Evolutionary conservation across 2,113 vertebrate species (phyloP).

Genomic region (Chascanopsetta lugubris): DNA sequence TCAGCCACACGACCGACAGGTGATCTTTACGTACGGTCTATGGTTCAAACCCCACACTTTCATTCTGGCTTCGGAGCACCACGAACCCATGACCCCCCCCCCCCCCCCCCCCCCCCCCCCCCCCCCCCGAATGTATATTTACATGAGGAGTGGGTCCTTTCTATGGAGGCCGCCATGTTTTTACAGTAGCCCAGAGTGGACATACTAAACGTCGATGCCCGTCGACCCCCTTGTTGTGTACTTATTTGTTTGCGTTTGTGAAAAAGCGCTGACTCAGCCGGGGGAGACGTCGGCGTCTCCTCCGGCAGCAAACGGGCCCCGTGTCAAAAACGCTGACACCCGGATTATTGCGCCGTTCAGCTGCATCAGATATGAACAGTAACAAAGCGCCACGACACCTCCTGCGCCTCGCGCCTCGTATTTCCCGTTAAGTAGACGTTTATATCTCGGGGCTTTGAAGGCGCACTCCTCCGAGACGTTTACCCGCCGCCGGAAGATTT

Average conservation of each 20-base stretch:
- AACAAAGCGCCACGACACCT: constrained; percentile 47
- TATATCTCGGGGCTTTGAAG: constrained; percentile 60
- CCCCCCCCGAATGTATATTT: too few species aligned
- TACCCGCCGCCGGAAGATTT: constrained; percentile 22
- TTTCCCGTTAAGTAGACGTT: constrained; percentile 57
- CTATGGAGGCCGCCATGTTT: too few species aligned
- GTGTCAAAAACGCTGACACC: constrained; percentile 65
- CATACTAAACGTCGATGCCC: too few species aligned
- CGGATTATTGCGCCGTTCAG: constrained; percentile 61
- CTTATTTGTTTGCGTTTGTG: constrained; percentile 12
- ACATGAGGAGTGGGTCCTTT: too few species aligned
- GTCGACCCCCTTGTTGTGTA: constrained; percentile 23
- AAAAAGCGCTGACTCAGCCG: constrained; percentile 61
- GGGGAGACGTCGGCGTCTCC: constrained; percentile 33
- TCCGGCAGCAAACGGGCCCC: constrained; percentile 37
- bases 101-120: neutral
- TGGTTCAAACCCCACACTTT: too few species aligned
- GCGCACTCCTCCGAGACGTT: constrained; percentile 28
- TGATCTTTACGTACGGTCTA: too few species aligned
- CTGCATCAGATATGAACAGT: constrained; percentile 60
- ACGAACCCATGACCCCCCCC: too few species aligned
- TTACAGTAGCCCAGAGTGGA: too few species aligned
- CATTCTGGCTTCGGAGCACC: too few species aligned
- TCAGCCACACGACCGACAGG: too few species aligned
- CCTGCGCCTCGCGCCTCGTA: constrained; percentile 33